Conservation (phyloP, 2,888 invertebrate genomes). For the Pseudanteris insignis region DNA sequence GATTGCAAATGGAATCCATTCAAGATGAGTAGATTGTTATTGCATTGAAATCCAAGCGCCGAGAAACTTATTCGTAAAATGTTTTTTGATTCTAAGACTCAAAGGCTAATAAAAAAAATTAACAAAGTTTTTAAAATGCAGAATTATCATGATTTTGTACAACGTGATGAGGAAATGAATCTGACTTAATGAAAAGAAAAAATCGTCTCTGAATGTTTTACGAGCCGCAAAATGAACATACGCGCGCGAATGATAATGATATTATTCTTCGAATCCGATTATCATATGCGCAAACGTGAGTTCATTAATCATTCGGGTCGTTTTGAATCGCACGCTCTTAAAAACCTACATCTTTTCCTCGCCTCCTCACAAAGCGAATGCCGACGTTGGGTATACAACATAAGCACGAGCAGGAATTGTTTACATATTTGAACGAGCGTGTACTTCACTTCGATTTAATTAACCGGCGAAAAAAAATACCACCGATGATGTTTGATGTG, state of each 20-base stretch:
- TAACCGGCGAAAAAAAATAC: slow-evolving; percentile 5
- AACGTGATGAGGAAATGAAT: too few species aligned
- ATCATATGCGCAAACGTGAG: neutral
- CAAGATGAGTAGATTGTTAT: too few species aligned
- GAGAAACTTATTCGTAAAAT: too few species aligned
- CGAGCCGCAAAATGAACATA: neutral
- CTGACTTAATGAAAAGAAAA: too few species aligned
- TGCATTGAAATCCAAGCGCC: too few species aligned
- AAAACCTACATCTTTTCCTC: neutral
- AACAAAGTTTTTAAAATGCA: too few species aligned
- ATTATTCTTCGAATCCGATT: slow-evolving; percentile 6
- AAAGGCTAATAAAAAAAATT: too few species aligned
- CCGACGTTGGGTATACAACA: neutral
- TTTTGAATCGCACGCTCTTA: neutral
- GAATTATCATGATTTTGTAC: too few species aligned
- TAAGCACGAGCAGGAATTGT: slow-evolving; percentile 3
- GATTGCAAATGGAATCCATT: too few species aligned
- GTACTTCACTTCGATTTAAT: slow-evolving; percentile 8
- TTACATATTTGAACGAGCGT: slow-evolving; percentile 9
- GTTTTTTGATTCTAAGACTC: too few species aligned
- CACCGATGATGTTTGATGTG: too few species aligned
- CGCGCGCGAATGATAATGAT: slow-evolving; percentile 8
- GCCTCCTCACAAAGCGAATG: neutral
- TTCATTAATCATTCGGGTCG: slow-evolving; percentile 6
- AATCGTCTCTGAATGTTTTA: too few species aligned